Evolutionary conservation across 2,113 vertebrate species (phyloP).

Genomic region (Gorsachius goisagi): DNA sequence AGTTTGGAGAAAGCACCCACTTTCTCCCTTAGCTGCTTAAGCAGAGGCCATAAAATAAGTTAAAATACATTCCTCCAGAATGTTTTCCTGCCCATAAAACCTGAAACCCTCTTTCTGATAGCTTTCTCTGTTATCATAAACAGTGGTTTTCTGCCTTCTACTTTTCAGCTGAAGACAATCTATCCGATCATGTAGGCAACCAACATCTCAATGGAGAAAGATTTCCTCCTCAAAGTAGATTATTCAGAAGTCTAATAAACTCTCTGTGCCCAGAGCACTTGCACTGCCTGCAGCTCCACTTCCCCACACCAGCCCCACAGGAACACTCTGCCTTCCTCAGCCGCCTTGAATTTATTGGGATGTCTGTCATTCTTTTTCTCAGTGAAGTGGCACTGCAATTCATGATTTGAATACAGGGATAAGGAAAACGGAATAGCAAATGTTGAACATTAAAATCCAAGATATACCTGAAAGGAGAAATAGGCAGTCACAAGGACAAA

Average conservation of each 20-base stretch:
- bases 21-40: background rate
- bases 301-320: background rate
- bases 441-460: background rate
- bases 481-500: background rate
- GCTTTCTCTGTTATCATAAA: background rate
- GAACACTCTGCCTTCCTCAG: too few species aligned
- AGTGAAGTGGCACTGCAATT: background rate
- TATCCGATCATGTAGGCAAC: background rate
- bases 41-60: background rate
- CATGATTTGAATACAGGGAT: background rate
- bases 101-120: background rate
- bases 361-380: background rate
- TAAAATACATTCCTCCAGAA: background rate
- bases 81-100: background rate
- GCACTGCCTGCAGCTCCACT: background rate
- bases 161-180: background rate
- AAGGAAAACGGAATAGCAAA: background rate
- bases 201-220: background rate
- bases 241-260: background rate
- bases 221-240: background rate
- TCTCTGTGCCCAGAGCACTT: rapidly evolving
- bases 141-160: background rate
- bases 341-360: background rate
- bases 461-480: background rate
- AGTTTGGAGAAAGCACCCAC: background rate